phyloP scores from a whole-genome alignment of 2,888 invertebrate species.

The Metacarcinus magister region DNA sequence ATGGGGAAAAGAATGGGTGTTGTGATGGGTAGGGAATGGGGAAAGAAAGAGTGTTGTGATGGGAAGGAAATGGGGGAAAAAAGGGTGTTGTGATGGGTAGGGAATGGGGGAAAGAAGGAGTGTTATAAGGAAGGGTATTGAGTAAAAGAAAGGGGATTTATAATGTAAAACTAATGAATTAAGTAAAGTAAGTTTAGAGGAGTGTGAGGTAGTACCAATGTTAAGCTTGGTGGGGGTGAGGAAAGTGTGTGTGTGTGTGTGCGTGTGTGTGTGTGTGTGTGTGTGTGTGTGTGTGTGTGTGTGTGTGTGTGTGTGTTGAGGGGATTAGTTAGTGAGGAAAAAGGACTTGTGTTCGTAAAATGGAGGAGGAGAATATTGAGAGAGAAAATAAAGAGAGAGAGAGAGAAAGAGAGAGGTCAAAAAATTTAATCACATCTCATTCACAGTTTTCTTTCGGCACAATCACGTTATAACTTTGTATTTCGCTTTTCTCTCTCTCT shows the following conservation, averaged over 20 bases:
- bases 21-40: neutral
- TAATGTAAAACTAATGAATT: no score
- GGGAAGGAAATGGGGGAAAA: neutral
- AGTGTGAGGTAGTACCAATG: no score
- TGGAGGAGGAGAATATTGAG: no score
- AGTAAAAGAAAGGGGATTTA: no score
- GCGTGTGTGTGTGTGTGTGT: no score
- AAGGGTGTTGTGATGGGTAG: neutral
- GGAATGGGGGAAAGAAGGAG: neutral
- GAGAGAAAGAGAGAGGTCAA: neutral
- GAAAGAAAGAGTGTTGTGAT: neutral
- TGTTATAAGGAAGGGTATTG: no score
- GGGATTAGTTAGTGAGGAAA: no score
- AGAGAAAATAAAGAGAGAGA: neutral
- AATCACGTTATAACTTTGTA: neutral
- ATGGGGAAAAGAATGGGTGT: neutral
- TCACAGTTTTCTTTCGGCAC: neutral
- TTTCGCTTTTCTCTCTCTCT: slow-evolving; percentile 35
- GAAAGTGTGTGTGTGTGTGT: no score
- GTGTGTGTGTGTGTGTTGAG: neutral
- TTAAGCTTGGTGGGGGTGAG: no score
- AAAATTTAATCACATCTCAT: neutral
- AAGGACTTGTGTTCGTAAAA: no score
- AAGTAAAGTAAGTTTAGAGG: no score
- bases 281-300: neutral